Percentiles rank a stretch among this genome's conserved stretches.
These are phyloP conservation scores for Mizuhopecten yessoensis DNA, from an alignment of 1,140 invertebrate genomes.

Conservation along the genomic window DNA sequence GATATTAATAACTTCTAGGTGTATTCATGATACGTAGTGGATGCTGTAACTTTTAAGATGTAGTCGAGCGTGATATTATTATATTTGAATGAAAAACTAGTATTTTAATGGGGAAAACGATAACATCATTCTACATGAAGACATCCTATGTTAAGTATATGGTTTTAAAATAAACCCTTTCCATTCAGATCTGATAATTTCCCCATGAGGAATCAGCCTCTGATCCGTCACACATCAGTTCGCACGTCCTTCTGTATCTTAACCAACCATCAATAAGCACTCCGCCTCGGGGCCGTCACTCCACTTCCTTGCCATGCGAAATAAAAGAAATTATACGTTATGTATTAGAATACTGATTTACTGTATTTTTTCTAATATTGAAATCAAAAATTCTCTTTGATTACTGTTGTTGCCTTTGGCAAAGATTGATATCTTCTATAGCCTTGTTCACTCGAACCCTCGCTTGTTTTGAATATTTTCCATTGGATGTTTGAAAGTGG, in stretches of 20 bases:
- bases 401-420: background rate
- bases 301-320: background rate
- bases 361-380: slow-evolving; percentile 22
- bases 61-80: background rate
- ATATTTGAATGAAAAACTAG: background rate
- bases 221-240: background rate
- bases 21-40: background rate
- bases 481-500: slow-evolving; percentile 2
- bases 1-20: background rate
- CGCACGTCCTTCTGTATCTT: background rate
- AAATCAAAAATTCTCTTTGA: slow-evolving; percentile 36
- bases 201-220: background rate
- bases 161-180: slow-evolving; percentile 6
- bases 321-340: slow-evolving; percentile 36
- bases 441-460: background rate
- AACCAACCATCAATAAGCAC: slow-evolving; percentile 13
- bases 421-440: background rate
- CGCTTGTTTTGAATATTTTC: background rate
- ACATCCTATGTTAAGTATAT: background rate
- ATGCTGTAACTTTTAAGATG: background rate
- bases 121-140: background rate
- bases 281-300: background rate
- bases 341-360: slow-evolving; percentile 30
- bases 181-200: background rate
- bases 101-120: background rate